Evolutionary conservation across 2,888 invertebrate species (phyloP), one percentile per base, ranked within the genome.

Genomic region (Drosophila lutescens): DNA sequence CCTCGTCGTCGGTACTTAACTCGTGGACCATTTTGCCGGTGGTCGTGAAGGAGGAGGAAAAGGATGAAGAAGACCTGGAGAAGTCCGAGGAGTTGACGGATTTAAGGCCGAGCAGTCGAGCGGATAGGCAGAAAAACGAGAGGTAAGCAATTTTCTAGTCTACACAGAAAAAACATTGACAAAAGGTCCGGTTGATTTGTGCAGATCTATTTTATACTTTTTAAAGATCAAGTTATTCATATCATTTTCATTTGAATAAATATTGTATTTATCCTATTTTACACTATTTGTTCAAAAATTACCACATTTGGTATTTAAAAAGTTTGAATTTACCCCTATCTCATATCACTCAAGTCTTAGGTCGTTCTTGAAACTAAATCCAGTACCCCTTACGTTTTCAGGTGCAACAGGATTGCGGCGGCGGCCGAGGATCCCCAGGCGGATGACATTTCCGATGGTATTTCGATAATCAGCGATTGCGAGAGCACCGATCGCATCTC

Each of bases 401-500:
- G 86, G 51, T 60, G 73, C 74, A 74, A 49, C 38, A 73, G 54
- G 63, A 62, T 57, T 51, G 44, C 50, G 30, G 8, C 30, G 32
- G 51, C 30, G 32, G 51, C 43, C 20, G 80, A 76, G 2, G 77
- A 81, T 56, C 46, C 61, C 30, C 83, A 73, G 51, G 60, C 67
- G 10, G 91, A 91, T 54, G 91, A 92, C 57, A 73, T 91, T n/a
- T 92, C 92, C 9, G 91, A 92, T 80, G 92, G 91, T 43, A 91
- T 92, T 44, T 92, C 92, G 10, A 89, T 92, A 30, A 92, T 92
- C n/a, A 91, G 92, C 72, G 91, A 92, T 60, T 90, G 88, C 70
- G 91, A 92, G 54, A 91, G 91, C 76, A 85, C 86, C n/a, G 91
- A 89, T 7, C 85, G 91, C 23, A 54, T 89, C 12, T 89, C 91